Evolutionary conservation across 2,113 vertebrate genomes (phyloP), one percentile per base, ranked within the genome.

Genomic region (Rhinogobius similis): DNA sequence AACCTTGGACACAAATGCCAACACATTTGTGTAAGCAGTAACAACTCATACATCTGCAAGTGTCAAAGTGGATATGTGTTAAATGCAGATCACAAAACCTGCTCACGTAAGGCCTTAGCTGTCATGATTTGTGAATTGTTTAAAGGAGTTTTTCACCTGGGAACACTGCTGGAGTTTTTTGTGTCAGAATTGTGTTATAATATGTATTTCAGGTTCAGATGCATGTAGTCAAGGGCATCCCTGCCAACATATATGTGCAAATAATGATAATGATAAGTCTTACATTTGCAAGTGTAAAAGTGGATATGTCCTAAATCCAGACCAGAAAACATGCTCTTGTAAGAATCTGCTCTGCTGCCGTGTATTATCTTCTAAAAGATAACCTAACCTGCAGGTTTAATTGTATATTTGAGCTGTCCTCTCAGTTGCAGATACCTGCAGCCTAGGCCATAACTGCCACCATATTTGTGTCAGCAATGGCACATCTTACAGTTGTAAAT

Each of bases 61-160:
- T 95, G 93, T 85, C 83, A 53, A 0, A 73, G 82, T 67, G 92
- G 91, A 24, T 94, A 92, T 55, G 65, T 73, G 36, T 72, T 95
- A 78, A 94, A 93, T 48, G 65, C 82, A 73, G 92, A 95, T 65
- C 38, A 67, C 64, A 93, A 89, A 77, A 93, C 90, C 0, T 95
- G 94, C 65, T 92, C 92, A 79, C 70, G 68, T 81, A 75, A 85
- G 78, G 70, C 44, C 46, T 48, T 53, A 21, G 38, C 20, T n/a
- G 68, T 65, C 2, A 29, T 50, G 18, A 50, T 50, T 20, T 32
- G 56, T 8, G 29, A 36, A 63, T 63, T n/a, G 38, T 63, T 21
- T 4, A 6, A 11, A 24, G 10, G 38, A 10, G 18, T 18, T 38
- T 38, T 38, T 5, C 5, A 21, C 29, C 29, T 61, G 43, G 16